Conservation (phyloP, 2,888 invertebrate genomes). For the Drosophila tanythrix region DNA sequence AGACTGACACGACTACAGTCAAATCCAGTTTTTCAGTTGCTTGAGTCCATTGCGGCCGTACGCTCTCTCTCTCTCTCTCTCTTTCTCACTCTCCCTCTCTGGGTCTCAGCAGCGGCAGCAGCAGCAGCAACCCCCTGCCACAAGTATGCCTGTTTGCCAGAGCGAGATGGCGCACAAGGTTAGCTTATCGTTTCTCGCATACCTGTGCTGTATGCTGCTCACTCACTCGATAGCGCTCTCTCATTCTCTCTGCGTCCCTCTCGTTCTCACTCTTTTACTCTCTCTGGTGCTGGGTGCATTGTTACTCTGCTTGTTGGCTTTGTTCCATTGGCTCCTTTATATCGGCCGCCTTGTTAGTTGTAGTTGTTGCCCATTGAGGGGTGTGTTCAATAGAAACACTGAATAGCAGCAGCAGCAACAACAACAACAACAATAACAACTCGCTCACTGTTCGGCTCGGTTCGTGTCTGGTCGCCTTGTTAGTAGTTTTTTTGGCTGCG, state of each 20-base stretch:
- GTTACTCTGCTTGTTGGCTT: conserved; percentile 69
- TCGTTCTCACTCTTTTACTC: conserved; percentile 21
- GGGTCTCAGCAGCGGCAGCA: conserved; percentile 5
- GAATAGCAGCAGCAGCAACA: conserved; percentile 68
- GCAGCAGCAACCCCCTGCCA: conserved; percentile 46
- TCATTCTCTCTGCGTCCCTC: conserved; percentile 34
- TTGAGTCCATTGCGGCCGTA: conserved; percentile 9
- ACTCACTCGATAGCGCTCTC: conserved; percentile 36
- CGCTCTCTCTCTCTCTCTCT: conserved; percentile 25
- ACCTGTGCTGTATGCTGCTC: conserved; percentile 44
- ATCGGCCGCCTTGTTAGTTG: conserved; percentile 75
- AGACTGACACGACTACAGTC: conserved; percentile 75
- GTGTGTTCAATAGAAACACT: conserved; percentile 80
- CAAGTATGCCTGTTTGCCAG: conserved; percentile 35
- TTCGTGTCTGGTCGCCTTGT: conserved; percentile 70
- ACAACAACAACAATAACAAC: conserved; percentile 44
- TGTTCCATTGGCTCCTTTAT: conserved; percentile 81
- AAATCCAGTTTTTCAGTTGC: conserved; percentile 69
- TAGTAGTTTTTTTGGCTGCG: conserved; percentile 61
- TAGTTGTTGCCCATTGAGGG: conserved; percentile 79
- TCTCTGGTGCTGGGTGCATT: conserved; percentile 56
- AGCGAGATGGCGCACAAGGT: conserved; percentile 53
- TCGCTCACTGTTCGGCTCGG: conserved; percentile 57
- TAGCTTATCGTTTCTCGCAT: conserved; percentile 32
- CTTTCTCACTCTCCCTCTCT: conserved; percentile 1